Base-by-base conservation (phyloP, 2,888 invertebrate species). In the Cinara cedri region DNA sequence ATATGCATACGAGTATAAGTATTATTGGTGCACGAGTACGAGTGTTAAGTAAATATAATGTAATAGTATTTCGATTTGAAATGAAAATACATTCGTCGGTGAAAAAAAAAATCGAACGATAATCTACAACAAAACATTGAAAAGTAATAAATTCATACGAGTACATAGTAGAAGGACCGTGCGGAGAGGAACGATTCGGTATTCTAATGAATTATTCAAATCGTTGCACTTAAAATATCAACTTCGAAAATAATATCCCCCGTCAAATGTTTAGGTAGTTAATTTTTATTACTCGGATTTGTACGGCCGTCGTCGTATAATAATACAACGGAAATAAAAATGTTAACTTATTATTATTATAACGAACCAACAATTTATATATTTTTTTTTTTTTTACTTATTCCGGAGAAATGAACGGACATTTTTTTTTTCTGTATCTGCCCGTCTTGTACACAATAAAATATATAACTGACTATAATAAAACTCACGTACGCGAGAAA, bases 151-250 rank as follows among this genome's bases (percentile, higher is more conserved):
- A 66, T n/a, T 13, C 24, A 24, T 11, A 49, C 1, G 16, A 46
- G 3, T 24, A 46, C 9, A 57, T 16, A n/a, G n/a, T n/a, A n/a
- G n/a, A n/a, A 34, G 34, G 34, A 34, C 34, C 34, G 34, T 3
- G 6, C 9, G 49, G 9, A 16, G 34, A 19, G 21, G 34, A 72
- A 34, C 21, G 10, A 21, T 49, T 34, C 1, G 26, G 49, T 55
- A 21, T 55, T 21, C 4, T 21, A n/a, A 71, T 71, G 55, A 71
- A 71, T 71, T 42, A 71, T 71, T 55, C 55, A 55, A 34, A 14
- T 1, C 13, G 42, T 11, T 42, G 42, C 2, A 14, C 1, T 26
- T 60, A 13, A 42, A 55, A 11, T 42, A 71, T 16, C 14, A 55
- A 44, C 21, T 44, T 44, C 24, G 34, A 72, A 62, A 14, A 19